Evolutionary conservation across 2,888 invertebrate species (phyloP).

Genomic region (Encarsia formosa): DNA sequence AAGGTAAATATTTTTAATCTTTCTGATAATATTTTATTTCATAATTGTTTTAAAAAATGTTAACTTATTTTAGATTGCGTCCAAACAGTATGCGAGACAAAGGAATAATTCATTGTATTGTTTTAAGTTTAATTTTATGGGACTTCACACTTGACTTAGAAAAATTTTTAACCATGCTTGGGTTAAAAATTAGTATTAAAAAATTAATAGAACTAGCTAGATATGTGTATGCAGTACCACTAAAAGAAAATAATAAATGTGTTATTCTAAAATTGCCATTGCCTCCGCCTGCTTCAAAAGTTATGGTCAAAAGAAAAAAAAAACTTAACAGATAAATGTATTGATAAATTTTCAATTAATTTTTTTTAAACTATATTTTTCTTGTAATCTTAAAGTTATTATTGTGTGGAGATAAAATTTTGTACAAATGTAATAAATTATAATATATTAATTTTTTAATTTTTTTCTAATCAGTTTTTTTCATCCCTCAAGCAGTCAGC

Average conservation of each 20-base stretch:
- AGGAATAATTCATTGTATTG: conserved; percentile 42
- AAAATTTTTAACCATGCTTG: conserved; percentile 36
- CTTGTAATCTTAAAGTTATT: too few species aligned
- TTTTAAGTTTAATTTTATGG: conserved; percentile 38
- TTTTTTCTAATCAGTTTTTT: too few species aligned
- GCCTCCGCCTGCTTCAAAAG: conserved; percentile 30
- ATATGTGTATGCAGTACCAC: conserved; percentile 36
- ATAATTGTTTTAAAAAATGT: neutral
- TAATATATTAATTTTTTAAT: too few species aligned
- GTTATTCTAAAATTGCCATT: conserved; percentile 41
- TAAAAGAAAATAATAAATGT: conserved; percentile 38
- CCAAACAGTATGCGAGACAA: conserved; percentile 43
- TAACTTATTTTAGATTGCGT: conserved; percentile 36
- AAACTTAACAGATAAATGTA: too few species aligned
- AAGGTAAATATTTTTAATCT: conserved; percentile 38
- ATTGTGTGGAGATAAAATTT: too few species aligned
- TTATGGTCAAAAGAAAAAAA: conserved; percentile 20
- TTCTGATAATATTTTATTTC: too few species aligned
- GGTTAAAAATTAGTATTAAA: conserved; percentile 35
- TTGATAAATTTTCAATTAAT: too few species aligned
- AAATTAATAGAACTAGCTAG: conserved; percentile 40
- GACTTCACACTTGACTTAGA: conserved; percentile 41
- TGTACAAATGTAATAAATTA: too few species aligned
- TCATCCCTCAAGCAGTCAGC: too few species aligned
- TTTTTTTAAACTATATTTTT: too few species aligned